These are phyloP conservation scores for Drosophila cognata DNA, from an alignment of 2,888 invertebrate genomes.

Conservation along the genomic window DNA sequence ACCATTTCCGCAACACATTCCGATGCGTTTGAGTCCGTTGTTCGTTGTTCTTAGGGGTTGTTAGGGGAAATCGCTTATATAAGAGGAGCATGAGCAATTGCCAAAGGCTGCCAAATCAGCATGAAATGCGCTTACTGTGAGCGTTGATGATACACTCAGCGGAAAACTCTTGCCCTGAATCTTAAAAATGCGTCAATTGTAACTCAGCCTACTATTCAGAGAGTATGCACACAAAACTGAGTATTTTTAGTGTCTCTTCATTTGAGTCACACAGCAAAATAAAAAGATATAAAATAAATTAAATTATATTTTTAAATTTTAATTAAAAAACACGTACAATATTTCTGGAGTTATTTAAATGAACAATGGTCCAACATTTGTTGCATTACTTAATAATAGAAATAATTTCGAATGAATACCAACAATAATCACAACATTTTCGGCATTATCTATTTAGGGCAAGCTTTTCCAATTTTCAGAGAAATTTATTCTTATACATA, in stretches of 20 bases:
- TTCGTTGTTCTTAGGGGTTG: constrained; percentile 28
- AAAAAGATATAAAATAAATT: too few species aligned
- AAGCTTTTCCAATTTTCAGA: too few species aligned
- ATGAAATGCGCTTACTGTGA: constrained; percentile 71
- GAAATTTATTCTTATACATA: too few species aligned
- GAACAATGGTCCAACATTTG: too few species aligned
- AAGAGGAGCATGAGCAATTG: constrained; percentile 38
- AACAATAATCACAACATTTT: too few species aligned
- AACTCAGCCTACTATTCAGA: background rate
- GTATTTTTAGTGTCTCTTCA: background rate
- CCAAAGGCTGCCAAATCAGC: constrained; percentile 72
- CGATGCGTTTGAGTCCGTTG: constrained; percentile 48
- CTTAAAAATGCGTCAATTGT: background rate
- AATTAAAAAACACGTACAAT: too few species aligned
- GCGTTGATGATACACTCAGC: constrained; percentile 17
- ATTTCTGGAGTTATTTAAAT: too few species aligned
- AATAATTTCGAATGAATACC: too few species aligned
- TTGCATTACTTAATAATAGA: too few species aligned
- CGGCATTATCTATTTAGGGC: too few species aligned
- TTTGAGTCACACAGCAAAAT: too few species aligned
- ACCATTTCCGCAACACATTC: constrained; percentile 77
- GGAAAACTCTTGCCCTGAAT: background rate
- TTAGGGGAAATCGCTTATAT: constrained; percentile 5
- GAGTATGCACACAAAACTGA: background rate
- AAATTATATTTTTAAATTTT: too few species aligned